These are phyloP conservation scores for Tachycineta bicolor DNA, from an alignment of 2,113 vertebrate genomes.

Conservation along the genomic window DNA sequence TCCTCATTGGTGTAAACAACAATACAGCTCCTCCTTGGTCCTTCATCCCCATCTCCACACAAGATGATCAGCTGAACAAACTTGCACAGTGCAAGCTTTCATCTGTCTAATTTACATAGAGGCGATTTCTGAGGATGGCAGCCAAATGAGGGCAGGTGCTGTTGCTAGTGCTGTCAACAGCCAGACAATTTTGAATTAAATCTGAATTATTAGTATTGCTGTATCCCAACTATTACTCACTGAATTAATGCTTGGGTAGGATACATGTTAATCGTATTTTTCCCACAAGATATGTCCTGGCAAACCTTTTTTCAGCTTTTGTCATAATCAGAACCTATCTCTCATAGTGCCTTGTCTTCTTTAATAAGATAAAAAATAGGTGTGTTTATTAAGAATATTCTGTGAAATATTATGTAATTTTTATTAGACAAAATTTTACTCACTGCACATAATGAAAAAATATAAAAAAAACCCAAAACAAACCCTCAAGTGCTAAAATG, in stretches of 20 bases:
- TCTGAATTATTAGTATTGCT: background rate
- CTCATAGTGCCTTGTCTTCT: background rate
- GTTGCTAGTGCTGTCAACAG: background rate
- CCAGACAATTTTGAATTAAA: background rate
- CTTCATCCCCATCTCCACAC: background rate
- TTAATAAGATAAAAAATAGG: background rate
- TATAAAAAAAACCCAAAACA: background rate
- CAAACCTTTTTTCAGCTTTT: background rate
- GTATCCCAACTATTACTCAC: background rate
- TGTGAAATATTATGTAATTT: background rate
- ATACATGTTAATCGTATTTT: background rate
- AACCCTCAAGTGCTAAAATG: background rate
- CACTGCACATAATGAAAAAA: background rate
- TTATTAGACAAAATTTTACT: background rate
- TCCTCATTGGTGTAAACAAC: background rate
- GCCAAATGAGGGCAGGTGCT: background rate
- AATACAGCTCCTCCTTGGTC: background rate
- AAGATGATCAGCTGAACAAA: background rate
- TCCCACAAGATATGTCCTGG: background rate
- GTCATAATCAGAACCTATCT: background rate
- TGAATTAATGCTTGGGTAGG: rapidly evolving
- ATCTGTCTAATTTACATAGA: background rate
- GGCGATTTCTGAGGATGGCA: background rate
- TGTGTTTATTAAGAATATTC: background rate
- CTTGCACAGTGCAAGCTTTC: background rate